Evolutionary conservation across 2,113 vertebrate genomes (phyloP), one percentile per base, ranked within the genome.

Genomic region (Ageneiosus marmoratus): DNA sequence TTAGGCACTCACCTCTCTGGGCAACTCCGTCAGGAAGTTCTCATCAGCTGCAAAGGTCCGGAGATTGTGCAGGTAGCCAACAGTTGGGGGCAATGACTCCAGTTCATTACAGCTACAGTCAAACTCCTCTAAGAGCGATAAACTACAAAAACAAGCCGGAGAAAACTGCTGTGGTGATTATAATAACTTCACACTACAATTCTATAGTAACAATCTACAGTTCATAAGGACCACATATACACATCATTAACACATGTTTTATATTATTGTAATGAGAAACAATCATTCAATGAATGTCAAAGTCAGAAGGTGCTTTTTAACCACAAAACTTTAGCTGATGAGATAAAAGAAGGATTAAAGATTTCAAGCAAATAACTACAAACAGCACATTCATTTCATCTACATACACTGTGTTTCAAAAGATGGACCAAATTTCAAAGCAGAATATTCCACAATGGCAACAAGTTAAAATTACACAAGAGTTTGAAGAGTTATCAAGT

Each of bases 101-200:
- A 99, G 87, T 91, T 99, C 98, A 83, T 99, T 99, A 90, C 98
- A 98, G 93, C 98, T 99, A 89, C 97, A 98, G 94, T 99, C 98
- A 87, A 99, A 96, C 88, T 99, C 98, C 93, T 99, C 98, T 94
- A 99, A 88, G 76, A 99, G 91, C 89, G 96, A 98, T 88, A 99
- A 91, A 94, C 98, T 99, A 94, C 50, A 92, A 91, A 79, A 81
- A 62, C 60, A 85, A 63, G 72, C 11, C 20, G 84, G 37, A 27
- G 22, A 79, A 81, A 50, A 73, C 50, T 55, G 27, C 75, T 83
- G 24, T 29, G 41, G 53, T 83, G 81, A 58, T 82, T 32, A 53
- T 4, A 60, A 60, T 81, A 44, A 34, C 29, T 20, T 46, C 53
- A 55, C 50, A 22, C 50, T 76, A 22, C 32, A 53, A 24, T 13